Conservation (phyloP, 2,113 vertebrate genomes). For the Thunnus maccoyii region DNA sequence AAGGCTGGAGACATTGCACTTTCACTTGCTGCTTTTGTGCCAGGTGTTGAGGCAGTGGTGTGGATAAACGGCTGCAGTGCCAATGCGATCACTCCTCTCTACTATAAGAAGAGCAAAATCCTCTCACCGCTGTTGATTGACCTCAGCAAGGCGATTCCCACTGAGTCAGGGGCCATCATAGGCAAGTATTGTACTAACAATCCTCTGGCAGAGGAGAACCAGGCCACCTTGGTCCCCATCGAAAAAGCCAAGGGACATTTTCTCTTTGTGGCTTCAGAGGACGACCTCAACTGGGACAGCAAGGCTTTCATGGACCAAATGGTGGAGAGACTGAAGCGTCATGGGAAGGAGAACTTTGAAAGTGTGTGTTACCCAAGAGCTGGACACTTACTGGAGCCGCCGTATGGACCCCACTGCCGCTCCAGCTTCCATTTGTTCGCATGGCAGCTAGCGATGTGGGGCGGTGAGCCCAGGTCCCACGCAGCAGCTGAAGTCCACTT, state of each 20-base stretch:
- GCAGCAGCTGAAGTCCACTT: conserved; percentile 71
- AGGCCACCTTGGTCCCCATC: conserved; percentile 77
- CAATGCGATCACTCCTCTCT: conserved; percentile 38
- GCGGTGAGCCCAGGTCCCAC: conserved; percentile 72
- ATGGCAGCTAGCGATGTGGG: conserved; percentile 62
- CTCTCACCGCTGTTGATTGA: conserved; percentile 45
- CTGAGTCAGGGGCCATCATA: conserved; percentile 60
- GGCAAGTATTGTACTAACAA: accelerated
- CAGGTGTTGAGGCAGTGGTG: conserved; percentile 54
- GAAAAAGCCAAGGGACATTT: conserved; percentile 77
- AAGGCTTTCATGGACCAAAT: conserved; percentile 64
- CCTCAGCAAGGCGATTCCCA: not conserved
- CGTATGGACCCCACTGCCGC: conserved; percentile 71
- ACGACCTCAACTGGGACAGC: conserved; percentile 86
- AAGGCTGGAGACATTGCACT: conserved; percentile 64
- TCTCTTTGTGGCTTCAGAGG: conserved; percentile 78
- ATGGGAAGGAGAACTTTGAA: conserved; percentile 76
- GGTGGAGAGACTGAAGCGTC: conserved; percentile 71
- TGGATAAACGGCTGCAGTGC: conserved; percentile 70
- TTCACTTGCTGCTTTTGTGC: conserved; percentile 49
- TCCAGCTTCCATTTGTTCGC: conserved; percentile 44
- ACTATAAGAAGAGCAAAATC: conserved; percentile 41
- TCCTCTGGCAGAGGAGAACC: conserved; percentile 73
- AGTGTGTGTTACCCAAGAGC: conserved; percentile 62
- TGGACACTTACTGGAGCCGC: conserved; percentile 69